Base-by-base conservation (phyloP, 2,888 invertebrate genomes). In the Bombylius major region DNA sequence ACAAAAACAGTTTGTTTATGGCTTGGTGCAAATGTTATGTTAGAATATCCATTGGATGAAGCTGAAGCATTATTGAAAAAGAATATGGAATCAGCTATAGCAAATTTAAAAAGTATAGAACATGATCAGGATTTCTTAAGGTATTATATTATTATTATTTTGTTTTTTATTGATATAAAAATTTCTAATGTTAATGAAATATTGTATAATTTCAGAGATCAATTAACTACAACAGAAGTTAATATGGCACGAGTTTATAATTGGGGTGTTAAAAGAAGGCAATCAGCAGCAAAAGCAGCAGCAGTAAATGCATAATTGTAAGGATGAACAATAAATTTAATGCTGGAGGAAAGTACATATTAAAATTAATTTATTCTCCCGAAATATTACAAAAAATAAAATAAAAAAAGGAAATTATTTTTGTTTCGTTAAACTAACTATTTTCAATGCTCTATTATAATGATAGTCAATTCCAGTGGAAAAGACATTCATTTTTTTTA, bases 181-280 rank as follows among this genome's bases (percentile, higher is more conserved):
- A 44, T 44, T 36, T 36, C 4, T 8, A 36, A 36, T 36, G 6
- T 36, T 3, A 36, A 6, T 8, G 36, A 8, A 36, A 36, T 36
- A 36, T 36, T 36, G 9, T 36, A 1, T 36, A 5, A 6, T 36
- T 36, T 36, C 36, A 87, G 96, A 68, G 97, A 98, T 78, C 98
- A 98, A 76, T 89, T 92, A 68, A 99, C 98, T 14, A 98, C 96
- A 31, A 92, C 94, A 50, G 98, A 99, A 83, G 98, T 98, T 33
- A 98, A 97, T 73, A 96, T 98, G 93, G 97, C 98, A 39, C 80
- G 98, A 70, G 93, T 98, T 33, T 96, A 91, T 73, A 98, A 98
- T 75, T 97, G 96, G 96, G 92, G 96, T 76, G 94, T 98, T 5
- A 96, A 95, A 73, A 82, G 86, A 69, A 83, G 92, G 62, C 89